A percentile compares a stretch with the other conserved stretches of the same genome.
Conservation (phyloP, 2,888 invertebrate species). For the Helleia helle region DNA sequence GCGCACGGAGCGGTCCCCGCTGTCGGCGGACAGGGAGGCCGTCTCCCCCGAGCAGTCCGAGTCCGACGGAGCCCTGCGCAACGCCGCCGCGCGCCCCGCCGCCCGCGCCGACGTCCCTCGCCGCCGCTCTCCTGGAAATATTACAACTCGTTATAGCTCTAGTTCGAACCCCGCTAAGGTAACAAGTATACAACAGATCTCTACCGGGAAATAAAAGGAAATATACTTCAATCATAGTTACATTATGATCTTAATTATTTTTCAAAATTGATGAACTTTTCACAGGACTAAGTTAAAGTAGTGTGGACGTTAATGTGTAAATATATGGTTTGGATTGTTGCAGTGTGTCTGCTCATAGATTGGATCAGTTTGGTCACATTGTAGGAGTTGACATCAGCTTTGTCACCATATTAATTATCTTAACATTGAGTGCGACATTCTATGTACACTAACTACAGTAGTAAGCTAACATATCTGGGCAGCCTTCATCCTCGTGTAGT, state of each 20-base stretch:
- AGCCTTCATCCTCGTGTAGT: no score
- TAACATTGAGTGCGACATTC: no score
- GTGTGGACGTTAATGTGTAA: not conserved
- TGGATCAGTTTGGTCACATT: not conserved
- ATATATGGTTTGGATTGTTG: not conserved
- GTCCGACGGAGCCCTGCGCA: slow-evolving; percentile 60
- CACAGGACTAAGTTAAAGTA: not conserved
- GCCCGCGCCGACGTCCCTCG: slow-evolving; percentile 63
- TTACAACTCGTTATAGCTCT: not conserved
- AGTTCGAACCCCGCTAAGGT: no score
- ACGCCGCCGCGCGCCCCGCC: slow-evolving; percentile 53
- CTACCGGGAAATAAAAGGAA: no score
- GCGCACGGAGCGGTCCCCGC: slow-evolving; percentile 52
- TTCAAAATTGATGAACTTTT: not conserved
- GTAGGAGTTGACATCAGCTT: no score
- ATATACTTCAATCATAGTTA: no score
- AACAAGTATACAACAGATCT: no score
- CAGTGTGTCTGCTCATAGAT: no score
- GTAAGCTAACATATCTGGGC: no score
- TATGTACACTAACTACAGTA: no score
- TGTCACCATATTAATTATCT: no score
- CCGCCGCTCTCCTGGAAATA: slow-evolving; percentile 44
- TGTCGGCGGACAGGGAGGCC: slow-evolving; percentile 64
- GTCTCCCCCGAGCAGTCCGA: slow-evolving; percentile 69
- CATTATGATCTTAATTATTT: no score